Conservation (phyloP, 1,140 invertebrate species). For the Batillaria attramentaria region DNA sequence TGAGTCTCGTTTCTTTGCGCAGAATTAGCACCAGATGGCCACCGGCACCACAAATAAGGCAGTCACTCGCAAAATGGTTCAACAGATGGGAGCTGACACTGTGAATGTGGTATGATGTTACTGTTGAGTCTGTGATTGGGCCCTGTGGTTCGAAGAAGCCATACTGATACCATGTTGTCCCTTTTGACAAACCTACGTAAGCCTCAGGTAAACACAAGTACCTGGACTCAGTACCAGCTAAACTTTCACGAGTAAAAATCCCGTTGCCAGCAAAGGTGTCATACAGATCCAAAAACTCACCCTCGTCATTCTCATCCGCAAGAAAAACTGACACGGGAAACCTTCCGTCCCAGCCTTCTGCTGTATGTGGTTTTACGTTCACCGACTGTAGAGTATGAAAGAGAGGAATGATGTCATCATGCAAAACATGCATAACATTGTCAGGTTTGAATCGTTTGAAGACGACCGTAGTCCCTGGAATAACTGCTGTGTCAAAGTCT, state of each 20-base stretch:
- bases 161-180: slow-evolving; percentile 75
- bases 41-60: slow-evolving; percentile 30
- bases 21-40: slow-evolving; percentile 68
- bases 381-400: slow-evolving; percentile 67
- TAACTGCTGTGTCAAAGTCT: slow-evolving; percentile 39
- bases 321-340: slow-evolving; percentile 49
- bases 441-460: slow-evolving; percentile 74
- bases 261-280: slow-evolving; percentile 44
- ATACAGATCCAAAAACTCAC: slow-evolving; percentile 60
- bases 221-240: slow-evolving; percentile 26
- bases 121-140: slow-evolving; percentile 55
- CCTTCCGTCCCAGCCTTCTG: too few species aligned
- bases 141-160: slow-evolving; percentile 73
- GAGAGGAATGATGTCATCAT: slow-evolving; percentile 76
- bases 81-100: slow-evolving; percentile 44
- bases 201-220: slow-evolving; percentile 71
- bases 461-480: slow-evolving; percentile 53
- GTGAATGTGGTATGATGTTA: slow-evolving; percentile 46
- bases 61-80: slow-evolving; percentile 35
- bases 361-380: slow-evolving; percentile 8
- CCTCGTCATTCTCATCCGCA: slow-evolving; percentile 50
- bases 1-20: slow-evolving; percentile 72
- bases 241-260: slow-evolving; percentile 33
- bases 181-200: slow-evolving; percentile 69
- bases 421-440: slow-evolving; percentile 77